Conservation (phyloP, 37 sponge, comb jelly and placozoan genomes). For the Agelas oroides region DNA sequence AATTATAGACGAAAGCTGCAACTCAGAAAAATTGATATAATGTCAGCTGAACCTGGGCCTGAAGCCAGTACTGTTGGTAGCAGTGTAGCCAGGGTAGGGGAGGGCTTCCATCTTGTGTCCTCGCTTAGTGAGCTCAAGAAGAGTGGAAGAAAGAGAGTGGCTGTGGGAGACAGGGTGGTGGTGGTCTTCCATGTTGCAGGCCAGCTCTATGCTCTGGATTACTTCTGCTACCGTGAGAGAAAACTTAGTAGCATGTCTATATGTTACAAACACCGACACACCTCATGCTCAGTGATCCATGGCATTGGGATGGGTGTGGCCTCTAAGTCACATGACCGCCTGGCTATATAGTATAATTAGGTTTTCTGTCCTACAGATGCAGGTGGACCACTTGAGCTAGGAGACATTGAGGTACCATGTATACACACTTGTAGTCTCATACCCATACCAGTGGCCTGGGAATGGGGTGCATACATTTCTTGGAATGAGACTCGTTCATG, state of each 20-base stretch:
- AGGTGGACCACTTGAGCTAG: constrained; percentile 83
- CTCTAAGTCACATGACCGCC: no score
- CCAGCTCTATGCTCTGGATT: constrained; percentile 81
- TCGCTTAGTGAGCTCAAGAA: constrained; percentile 55
- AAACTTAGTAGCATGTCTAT: neutral
- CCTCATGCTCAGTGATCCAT: neutral
- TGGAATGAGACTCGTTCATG: no score
- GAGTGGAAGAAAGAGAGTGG: constrained; percentile 52
- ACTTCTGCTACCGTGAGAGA: constrained; percentile 89
- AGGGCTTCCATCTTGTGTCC: constrained; percentile 20
- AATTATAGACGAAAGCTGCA: no score
- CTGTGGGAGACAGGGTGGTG: constrained; percentile 62
- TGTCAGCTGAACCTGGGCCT: no score
- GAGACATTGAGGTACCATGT: constrained; percentile 83
- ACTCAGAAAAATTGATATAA: no score
- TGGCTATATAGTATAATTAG: neutral
- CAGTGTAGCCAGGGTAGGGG: neutral
- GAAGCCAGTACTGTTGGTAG: no score
- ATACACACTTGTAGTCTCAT: no score
- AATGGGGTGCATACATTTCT: no score
- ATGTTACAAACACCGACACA: neutral
- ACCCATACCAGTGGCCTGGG: no score
- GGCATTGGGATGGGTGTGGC: no score
- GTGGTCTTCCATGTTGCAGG: constrained; percentile 73
- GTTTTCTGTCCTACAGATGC: constrained; percentile 51